Conservation (phyloP, 1,140 invertebrate genomes). For the Vanessa tameamea region DNA sequence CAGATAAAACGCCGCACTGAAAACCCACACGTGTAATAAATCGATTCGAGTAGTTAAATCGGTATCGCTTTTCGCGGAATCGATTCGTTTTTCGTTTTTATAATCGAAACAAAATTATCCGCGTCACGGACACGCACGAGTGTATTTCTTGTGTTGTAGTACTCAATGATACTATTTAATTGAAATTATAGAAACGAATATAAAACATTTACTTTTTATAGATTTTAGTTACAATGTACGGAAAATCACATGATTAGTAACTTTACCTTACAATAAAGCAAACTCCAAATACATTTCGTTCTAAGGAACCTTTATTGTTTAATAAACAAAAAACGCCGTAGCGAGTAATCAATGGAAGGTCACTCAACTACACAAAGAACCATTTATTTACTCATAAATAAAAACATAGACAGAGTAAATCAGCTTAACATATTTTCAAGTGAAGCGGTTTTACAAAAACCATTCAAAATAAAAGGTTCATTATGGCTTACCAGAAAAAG, state of each 20-base stretch:
- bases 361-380: neutral
- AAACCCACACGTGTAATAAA: conserved; percentile 15
- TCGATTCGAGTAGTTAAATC: conserved; percentile 13
- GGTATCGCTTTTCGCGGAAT: conserved; percentile 17
- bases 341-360: neutral
- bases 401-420: neutral
- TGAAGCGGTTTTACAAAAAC: neutral
- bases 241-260: no score
- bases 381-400: neutral
- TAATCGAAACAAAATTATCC: conserved; percentile 8
- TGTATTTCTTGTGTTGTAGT: conserved; percentile 6
- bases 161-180: neutral
- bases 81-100: conserved; percentile 2
- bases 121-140: neutral
- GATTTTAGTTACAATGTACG: no score
- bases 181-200: neutral
- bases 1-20: conserved; percentile 7
- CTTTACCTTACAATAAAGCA: no score
- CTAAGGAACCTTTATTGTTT: neutral
- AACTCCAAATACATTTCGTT: no score
- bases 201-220: no score
- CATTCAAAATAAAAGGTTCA: neutral
- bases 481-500: neutral
- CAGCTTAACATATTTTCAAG: neutral
- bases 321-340: neutral